A percentile compares a stretch with the other conserved stretches of the same genome.
phyloP scores from a whole-genome alignment of 2,113 vertebrate genomes.

The Petroica traversi region DNA sequence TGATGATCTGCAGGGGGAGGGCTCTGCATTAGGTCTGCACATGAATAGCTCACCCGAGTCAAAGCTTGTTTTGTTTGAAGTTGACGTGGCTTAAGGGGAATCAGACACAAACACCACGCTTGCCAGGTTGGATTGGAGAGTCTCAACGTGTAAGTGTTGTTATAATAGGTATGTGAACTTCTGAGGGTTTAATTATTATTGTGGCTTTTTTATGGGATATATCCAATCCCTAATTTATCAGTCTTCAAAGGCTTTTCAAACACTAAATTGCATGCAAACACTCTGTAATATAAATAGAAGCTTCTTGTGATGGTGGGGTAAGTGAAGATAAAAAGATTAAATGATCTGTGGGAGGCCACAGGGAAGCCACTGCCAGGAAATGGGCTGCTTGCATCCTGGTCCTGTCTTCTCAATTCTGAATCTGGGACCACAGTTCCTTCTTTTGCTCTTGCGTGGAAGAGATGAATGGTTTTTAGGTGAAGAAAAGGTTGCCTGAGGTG shows the following conservation, averaged over 20 bases:
- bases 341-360: background rate
- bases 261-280: background rate
- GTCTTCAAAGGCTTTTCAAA: slow-evolving; percentile 38
- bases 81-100: background rate
- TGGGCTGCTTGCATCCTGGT: background rate
- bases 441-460: background rate
- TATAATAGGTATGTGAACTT: slow-evolving; percentile 16
- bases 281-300: slow-evolving; percentile 42
- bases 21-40: background rate
- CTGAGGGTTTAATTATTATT: slow-evolving; percentile 37
- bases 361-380: background rate
- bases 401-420: background rate
- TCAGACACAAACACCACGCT: background rate
- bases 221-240: background rate
- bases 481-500: background rate
- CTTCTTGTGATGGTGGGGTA: background rate
- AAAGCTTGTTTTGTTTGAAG: slow-evolving; percentile 23
- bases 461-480: background rate
- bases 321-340: slow-evolving; percentile 40
- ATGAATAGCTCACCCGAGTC: background rate
- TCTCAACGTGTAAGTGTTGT: background rate
- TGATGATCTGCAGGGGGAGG: background rate
- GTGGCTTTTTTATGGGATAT: slow-evolving; percentile 31
- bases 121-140: background rate
- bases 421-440: background rate